A percentile compares a stretch with the other conserved stretches of the same genome.
phyloP scores from a whole-genome alignment of 2,888 invertebrate species.

The Mesorhabditis belari region DNA sequence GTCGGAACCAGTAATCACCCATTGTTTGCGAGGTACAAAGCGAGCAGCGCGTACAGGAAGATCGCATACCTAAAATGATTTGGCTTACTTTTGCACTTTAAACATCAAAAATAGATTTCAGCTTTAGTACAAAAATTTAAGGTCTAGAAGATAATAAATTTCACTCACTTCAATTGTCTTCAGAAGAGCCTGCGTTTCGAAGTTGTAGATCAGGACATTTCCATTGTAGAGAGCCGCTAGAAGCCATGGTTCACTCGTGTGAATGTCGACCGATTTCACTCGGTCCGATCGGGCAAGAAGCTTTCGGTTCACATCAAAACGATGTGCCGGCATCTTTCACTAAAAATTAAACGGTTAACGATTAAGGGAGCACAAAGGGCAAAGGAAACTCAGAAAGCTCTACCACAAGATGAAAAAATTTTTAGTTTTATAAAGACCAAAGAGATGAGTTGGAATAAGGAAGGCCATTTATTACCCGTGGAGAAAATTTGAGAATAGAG shows the following conservation, averaged over 20 bases:
- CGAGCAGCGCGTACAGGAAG: constrained; percentile 89
- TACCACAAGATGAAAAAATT: too few species aligned
- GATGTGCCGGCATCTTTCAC: constrained; percentile 67
- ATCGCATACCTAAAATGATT: constrained; percentile 69
- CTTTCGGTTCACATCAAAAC: constrained; percentile 94
- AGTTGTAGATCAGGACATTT: constrained; percentile 98
- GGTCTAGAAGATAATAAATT: not conserved
- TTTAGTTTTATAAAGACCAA: too few species aligned
- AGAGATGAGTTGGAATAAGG: too few species aligned
- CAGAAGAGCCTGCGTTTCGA: constrained; percentile 74
- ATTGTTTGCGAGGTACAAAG: constrained; percentile 93
- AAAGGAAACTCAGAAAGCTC: too few species aligned
- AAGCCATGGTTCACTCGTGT: constrained; percentile 97
- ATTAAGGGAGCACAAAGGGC: too few species aligned
- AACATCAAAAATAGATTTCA: not conserved
- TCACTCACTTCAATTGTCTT: constrained; percentile 62
- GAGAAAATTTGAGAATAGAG: too few species aligned
- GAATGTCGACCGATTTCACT: constrained; percentile 81
- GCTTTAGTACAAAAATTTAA: not conserved
- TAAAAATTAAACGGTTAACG: not conserved
- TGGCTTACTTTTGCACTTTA: not conserved
- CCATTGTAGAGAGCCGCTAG: constrained; percentile 95
- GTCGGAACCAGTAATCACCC: constrained; percentile 92
- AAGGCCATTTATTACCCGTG: too few species aligned
- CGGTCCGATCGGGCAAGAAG: constrained; percentile 93